Conservation (phyloP, 2,888 invertebrate genomes). For the Orchestes rusci region DNA sequence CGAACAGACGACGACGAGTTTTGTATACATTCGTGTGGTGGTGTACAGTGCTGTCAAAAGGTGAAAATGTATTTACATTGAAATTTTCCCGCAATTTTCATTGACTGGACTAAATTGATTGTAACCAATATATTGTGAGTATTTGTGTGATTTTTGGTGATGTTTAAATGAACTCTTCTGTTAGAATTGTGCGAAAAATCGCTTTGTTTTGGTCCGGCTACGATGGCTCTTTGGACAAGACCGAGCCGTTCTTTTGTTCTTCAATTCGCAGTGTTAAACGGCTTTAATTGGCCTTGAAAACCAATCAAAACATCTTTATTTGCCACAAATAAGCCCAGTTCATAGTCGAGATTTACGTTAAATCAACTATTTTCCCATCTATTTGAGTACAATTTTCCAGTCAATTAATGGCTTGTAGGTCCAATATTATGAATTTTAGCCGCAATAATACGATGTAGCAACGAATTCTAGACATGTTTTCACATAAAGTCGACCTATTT, state of each 20-base stretch:
- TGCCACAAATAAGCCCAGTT: too few relatives aligned
- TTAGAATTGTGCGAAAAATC: constrained; percentile 36
- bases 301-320: too few relatives aligned
- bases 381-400: too few relatives aligned
- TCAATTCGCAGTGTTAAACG: constrained; percentile 5
- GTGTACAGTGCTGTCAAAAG: constrained; percentile 43
- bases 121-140: constrained; percentile 65
- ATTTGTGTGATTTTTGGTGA: constrained; percentile 28
- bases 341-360: too few relatives aligned
- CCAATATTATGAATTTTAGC: too few relatives aligned
- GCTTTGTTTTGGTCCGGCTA: constrained; percentile 28
- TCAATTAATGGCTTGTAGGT: too few relatives aligned
- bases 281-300: not conserved
- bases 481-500: too few relatives aligned
- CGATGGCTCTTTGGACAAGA: constrained; percentile 43
- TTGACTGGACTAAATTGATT: constrained; percentile 59
- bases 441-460: too few relatives aligned
- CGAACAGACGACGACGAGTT: constrained; percentile 40
- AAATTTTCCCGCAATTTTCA: constrained; percentile 62
- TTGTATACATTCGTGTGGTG: constrained; percentile 45
- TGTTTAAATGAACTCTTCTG: constrained; percentile 37
- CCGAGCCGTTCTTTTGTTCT: constrained; percentile 42
- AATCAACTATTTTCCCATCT: too few relatives aligned
- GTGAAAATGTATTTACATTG: constrained; percentile 48
- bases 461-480: too few relatives aligned